A percentile compares a stretch with the other conserved stretches of the same genome.
Evolutionary conservation across 2,888 invertebrate species (phyloP).

Genomic region (Synergus laeviventris): DNA sequence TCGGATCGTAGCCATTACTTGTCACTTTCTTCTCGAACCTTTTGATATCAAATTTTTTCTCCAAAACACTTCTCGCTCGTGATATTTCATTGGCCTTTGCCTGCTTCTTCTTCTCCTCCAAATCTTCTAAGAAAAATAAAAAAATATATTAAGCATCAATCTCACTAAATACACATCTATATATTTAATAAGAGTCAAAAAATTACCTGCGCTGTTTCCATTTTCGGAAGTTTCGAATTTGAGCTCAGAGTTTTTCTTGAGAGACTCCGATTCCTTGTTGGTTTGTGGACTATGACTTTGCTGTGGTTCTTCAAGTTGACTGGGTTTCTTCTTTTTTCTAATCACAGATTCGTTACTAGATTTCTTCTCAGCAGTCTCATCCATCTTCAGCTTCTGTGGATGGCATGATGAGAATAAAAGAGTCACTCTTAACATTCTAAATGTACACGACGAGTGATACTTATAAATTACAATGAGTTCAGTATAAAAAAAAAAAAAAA

Average conservation of each 20-base stretch:
- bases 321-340: conserved; percentile 67
- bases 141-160: conserved; percentile 21
- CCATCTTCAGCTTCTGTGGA: conserved; percentile 74
- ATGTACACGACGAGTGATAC: conserved; percentile 8
- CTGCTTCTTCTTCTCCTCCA: conserved; percentile 68
- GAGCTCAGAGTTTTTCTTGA: conserved; percentile 65
- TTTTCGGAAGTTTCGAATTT: conserved; percentile 71
- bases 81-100: conserved; percentile 55
- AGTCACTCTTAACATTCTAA: conserved; percentile 20
- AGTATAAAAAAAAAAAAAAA: conserved; percentile 17
- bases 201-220: conserved; percentile 56
- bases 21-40: conserved; percentile 58
- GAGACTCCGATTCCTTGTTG: conserved; percentile 56
- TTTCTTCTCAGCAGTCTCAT: conserved; percentile 72
- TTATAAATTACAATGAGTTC: neutral
- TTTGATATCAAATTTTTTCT: conserved; percentile 54
- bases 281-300: conserved; percentile 56
- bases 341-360: conserved; percentile 66
- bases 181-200: neutral
- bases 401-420: conserved; percentile 36
- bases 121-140: conserved; percentile 65
- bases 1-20: conserved; percentile 63
- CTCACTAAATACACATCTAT: neutral
- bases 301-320: conserved; percentile 50
- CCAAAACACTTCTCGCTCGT: conserved; percentile 53